phyloP scores from a whole-genome alignment of 2,797 vertebrate genomes.

The Mus minutoides region DNA sequence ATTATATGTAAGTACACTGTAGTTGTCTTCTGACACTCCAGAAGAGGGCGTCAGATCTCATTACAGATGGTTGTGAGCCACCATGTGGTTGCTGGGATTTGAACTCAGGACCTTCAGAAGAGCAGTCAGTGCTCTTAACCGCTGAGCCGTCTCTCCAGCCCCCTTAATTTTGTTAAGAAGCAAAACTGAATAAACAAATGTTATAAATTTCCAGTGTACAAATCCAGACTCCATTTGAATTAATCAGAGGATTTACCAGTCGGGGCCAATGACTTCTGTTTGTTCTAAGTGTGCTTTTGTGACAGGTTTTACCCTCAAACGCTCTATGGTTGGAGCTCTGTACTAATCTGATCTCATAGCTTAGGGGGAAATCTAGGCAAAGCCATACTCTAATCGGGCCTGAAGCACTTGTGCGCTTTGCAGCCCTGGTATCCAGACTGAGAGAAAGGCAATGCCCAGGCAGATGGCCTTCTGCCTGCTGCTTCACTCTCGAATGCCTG shows the following conservation, averaged over 20 bases:
- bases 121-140: no score
- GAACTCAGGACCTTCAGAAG: no score
- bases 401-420: neutral
- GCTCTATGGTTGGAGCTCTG: neutral
- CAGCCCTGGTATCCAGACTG: neutral
- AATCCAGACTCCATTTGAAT: slow-evolving; percentile 14
- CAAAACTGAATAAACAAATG: neutral
- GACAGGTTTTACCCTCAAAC: neutral
- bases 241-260: neutral
- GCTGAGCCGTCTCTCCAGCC: no score
- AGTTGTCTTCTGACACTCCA: no score
- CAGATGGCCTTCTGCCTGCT: neutral
- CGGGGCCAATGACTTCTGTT: neutral
- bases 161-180: neutral
- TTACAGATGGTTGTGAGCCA: no score
- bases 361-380: neutral
- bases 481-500: neutral
- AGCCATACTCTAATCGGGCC: neutral
- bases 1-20: no score
- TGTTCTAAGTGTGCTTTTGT: neutral
- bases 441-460: neutral
- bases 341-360: neutral
- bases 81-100: no score
- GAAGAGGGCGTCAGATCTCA: no score
- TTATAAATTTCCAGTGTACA: neutral